phyloP scores from a whole-genome alignment of 1,140 invertebrate species.

The Sogatella furcifera region DNA sequence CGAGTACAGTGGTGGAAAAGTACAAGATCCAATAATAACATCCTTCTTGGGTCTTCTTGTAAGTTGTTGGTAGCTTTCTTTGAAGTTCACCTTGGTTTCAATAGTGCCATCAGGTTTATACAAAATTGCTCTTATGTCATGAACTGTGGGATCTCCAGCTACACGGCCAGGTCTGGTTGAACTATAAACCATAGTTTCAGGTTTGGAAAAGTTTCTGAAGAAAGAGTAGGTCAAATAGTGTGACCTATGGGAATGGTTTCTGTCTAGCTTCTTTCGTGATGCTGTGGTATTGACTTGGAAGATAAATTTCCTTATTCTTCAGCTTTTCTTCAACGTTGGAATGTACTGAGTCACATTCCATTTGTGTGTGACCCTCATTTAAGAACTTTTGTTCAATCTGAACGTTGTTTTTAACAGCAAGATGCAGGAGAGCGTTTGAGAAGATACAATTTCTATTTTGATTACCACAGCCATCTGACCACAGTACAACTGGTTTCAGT shows the following conservation, averaged over 20 bases:
- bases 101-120: conserved; percentile 6
- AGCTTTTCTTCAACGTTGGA: conserved; percentile 22
- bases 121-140: conserved; percentile 7
- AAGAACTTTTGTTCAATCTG: conserved; percentile 33
- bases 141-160: conserved; percentile 11
- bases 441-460: conserved; percentile 30
- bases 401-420: conserved; percentile 23
- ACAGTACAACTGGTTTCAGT: not conserved
- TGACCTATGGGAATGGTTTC: not conserved
- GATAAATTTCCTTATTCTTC: conserved; percentile 22
- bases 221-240: not conserved
- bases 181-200: conserved; percentile 1
- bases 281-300: conserved; percentile 21
- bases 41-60: conserved; percentile 1
- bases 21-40: not conserved
- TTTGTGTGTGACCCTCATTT: conserved; percentile 33
- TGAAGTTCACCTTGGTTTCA: conserved; percentile 2
- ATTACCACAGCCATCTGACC: conserved; percentile 25
- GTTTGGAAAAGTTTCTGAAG: no score
- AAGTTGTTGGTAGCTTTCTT: not conserved
- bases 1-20: no score
- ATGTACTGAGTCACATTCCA: conserved; percentile 33
- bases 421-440: conserved; percentile 26
- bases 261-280: conserved; percentile 16
- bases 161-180: conserved; percentile 11